These are phyloP conservation scores for Papilio elwesi DNA, from an alignment of 2,888 invertebrate species.

Conservation along the genomic window DNA sequence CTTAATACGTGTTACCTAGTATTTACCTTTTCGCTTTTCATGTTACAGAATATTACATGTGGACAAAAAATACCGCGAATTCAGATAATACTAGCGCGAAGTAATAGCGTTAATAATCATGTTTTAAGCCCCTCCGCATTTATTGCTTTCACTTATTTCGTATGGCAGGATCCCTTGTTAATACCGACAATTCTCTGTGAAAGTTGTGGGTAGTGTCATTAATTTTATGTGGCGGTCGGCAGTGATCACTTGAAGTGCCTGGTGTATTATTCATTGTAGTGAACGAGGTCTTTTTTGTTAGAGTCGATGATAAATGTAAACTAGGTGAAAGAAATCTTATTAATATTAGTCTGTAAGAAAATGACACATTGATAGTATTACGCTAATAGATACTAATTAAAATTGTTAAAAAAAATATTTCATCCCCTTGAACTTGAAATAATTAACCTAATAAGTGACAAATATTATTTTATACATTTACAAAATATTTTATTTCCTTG, in stretches of 20 bases:
- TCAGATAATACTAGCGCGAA: background rate
- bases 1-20: too few species aligned
- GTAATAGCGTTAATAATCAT: background rate
- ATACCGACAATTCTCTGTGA: background rate
- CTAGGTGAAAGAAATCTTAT: too few species aligned
- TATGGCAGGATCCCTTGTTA: background rate
- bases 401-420: background rate
- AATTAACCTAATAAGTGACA: too few species aligned
- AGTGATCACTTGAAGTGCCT: background rate
- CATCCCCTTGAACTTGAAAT: too few species aligned
- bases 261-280: background rate
- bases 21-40: background rate
- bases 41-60: background rate
- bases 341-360: too few species aligned
- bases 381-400: too few species aligned
- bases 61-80: background rate
- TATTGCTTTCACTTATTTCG: background rate
- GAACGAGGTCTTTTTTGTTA: background rate
- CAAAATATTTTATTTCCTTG: too few species aligned
- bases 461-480: too few species aligned
- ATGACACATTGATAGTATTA: too few species aligned
- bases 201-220: background rate
- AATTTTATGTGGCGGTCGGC: background rate
- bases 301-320: too few species aligned
- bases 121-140: background rate